Evolutionary conservation across 2,797 vertebrate genomes (phyloP).

Genomic region (Spheniscus humboldti): DNA sequence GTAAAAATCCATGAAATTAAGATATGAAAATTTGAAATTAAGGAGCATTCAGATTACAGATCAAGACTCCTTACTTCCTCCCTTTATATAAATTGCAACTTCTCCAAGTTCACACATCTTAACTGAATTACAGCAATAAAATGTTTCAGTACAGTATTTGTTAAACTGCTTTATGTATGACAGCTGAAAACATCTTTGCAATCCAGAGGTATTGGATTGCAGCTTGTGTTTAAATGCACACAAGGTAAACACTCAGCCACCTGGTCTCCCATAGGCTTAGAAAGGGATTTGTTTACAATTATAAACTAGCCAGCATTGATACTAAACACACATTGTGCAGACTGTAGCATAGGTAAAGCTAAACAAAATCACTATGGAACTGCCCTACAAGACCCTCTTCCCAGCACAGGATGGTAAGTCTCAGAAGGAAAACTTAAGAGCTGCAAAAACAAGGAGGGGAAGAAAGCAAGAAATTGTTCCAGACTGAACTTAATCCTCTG

Average conservation of each 20-base stretch:
- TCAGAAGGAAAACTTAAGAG: not conserved
- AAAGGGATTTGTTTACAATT: not conserved
- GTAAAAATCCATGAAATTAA: not conserved
- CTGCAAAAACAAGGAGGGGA: not conserved
- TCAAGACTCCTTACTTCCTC: not conserved
- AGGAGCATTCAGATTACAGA: not conserved
- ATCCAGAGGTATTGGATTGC: not conserved
- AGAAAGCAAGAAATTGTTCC: not conserved
- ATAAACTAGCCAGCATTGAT: not conserved
- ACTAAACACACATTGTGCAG: not conserved
- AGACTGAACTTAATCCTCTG: not conserved
- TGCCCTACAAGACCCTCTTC: not conserved
- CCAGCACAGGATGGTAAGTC: not conserved
- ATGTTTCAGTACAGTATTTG: not conserved
- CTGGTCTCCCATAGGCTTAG: not conserved
- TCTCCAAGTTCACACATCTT: not conserved
- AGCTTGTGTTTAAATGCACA: not conserved
- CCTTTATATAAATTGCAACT: not conserved
- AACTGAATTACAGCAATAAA: not conserved
- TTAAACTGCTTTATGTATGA: not conserved
- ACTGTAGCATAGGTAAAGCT: not conserved
- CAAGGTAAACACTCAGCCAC: not conserved
- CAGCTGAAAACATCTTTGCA: not conserved
- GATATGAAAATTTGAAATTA: not conserved
- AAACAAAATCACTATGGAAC: not conserved